phyloP scores from a whole-genome alignment of 2,888 invertebrate species.

The Ectobius pallidus region DNA sequence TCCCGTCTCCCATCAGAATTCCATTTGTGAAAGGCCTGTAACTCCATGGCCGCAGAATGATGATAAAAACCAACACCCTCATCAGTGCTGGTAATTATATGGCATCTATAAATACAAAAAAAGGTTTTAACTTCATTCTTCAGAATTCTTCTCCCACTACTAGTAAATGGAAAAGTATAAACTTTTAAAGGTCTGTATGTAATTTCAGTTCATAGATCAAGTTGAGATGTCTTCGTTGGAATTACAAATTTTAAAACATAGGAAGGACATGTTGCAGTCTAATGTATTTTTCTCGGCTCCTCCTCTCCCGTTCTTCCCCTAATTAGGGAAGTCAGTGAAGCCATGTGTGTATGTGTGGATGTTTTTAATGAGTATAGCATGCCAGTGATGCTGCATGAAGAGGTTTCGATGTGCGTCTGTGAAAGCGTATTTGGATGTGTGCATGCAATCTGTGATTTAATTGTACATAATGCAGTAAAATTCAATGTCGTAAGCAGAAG shows the following conservation, averaged over 20 bases:
- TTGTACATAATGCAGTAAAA: conserved; percentile 23
- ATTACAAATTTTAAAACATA: conserved; percentile 10
- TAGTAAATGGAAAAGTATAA: conserved; percentile 17
- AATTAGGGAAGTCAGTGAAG: background rate
- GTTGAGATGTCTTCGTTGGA: background rate
- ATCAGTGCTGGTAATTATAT: conserved; percentile 2
- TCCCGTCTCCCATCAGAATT: background rate
- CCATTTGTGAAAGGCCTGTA: conserved; percentile 7
- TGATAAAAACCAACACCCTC: background rate
- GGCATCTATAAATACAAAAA: background rate
- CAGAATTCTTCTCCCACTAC: conserved; percentile 1
- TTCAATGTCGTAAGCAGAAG: background rate
- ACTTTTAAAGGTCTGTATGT: conserved; percentile 16
- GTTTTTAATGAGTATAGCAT: background rate
- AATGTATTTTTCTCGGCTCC: background rate
- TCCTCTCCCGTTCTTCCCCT: background rate
- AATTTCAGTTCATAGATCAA: conserved; percentile 20
- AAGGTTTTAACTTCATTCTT: conserved; percentile 19
- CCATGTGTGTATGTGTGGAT: background rate
- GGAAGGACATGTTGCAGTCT: conserved; percentile 15
- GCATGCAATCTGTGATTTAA: background rate
- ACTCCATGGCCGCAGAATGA: background rate
- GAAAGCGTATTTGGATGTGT: background rate
- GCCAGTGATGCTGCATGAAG: background rate
- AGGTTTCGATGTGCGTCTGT: background rate